These are phyloP conservation scores for Scolanthus callimorphus DNA, from an alignment of 92 coral and sea anemone genomes.

Conservation along the genomic window DNA sequence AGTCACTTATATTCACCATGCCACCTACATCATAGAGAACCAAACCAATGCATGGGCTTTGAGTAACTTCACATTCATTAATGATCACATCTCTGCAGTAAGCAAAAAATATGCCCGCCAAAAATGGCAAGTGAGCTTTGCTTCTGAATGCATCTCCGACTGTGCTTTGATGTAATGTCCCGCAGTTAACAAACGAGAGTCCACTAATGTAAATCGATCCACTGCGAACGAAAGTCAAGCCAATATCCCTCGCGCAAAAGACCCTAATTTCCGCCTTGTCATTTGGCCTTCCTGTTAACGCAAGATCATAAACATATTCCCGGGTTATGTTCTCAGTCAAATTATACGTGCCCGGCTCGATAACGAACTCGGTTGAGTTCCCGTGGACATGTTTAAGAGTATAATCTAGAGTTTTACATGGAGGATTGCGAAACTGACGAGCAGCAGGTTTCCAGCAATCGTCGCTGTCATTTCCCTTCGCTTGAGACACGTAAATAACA, in stretches of 20 bases:
- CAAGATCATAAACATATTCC: too few relatives aligned
- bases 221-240: slow-evolving; percentile 45
- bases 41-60: slow-evolving; percentile 71
- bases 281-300: too few relatives aligned
- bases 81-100: slow-evolving; percentile 50
- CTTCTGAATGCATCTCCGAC: slow-evolving; percentile 17
- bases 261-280: too few relatives aligned
- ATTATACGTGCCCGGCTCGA: too few relatives aligned
- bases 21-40: slow-evolving; percentile 66
- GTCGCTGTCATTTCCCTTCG: too few relatives aligned
- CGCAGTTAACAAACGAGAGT: slow-evolving; percentile 38
- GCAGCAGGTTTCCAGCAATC: too few relatives aligned
- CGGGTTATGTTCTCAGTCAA: too few relatives aligned
- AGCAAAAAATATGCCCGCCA: slow-evolving; percentile 51
- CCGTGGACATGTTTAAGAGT: too few relatives aligned
- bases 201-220: slow-evolving; percentile 14
- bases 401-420: too few relatives aligned
- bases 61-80: slow-evolving; percentile 24
- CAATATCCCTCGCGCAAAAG: neutral
- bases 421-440: too few relatives aligned
- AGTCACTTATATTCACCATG: slow-evolving; percentile 33
- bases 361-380: too few relatives aligned
- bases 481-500: too few relatives aligned
- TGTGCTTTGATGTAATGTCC: slow-evolving; percentile 40
- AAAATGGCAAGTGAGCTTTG: slow-evolving; percentile 19